Percentiles rank a stretch among this genome's conserved stretches.
Conservation (phyloP, 2,888 invertebrate genomes). For the Carabus problematicus region DNA sequence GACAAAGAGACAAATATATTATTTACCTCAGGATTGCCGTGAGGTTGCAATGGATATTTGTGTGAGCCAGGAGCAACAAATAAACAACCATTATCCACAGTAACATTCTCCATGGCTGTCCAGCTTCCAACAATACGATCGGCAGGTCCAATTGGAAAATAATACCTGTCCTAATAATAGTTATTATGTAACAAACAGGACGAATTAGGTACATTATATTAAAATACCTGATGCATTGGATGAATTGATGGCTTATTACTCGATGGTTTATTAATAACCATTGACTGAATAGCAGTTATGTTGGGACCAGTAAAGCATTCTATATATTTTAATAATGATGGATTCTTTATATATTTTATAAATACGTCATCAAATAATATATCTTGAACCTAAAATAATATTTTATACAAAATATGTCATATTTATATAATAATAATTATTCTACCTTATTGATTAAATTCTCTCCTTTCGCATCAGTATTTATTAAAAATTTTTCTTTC, state of each 20-base stretch:
- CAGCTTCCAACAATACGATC: slow-evolving; percentile 81
- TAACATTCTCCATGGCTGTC: slow-evolving; percentile 85
- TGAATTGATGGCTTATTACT: slow-evolving; percentile 69
- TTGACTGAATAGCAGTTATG: slow-evolving; percentile 79
- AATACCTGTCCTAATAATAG: slow-evolving; percentile 83
- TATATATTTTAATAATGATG: slow-evolving; percentile 71
- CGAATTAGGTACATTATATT: neutral
- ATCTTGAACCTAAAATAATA: slow-evolving; percentile 69
- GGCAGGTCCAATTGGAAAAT: slow-evolving; percentile 86
- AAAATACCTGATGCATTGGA: slow-evolving; percentile 71
- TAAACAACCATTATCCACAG: slow-evolving; percentile 79
- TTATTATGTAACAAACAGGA: too few relatives aligned
- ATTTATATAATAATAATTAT: too few relatives aligned
- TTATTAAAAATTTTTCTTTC: slow-evolving; percentile 68
- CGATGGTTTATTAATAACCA: slow-evolving; percentile 91
- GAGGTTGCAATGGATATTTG: slow-evolving; percentile 50
- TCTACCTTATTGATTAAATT: slow-evolving; percentile 75
- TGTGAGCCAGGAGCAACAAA: slow-evolving; percentile 84
- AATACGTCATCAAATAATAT: slow-evolving; percentile 77
- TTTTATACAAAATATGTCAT: neutral
- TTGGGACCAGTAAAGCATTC: slow-evolving; percentile 77
- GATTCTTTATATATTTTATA: slow-evolving; percentile 69
- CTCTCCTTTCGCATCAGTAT: slow-evolving; percentile 68
- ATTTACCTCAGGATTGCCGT: slow-evolving; percentile 20
- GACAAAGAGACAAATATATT: neutral